phyloP scores from a whole-genome alignment of 1,140 invertebrate genomes.

The Hyphantria cunea region DNA sequence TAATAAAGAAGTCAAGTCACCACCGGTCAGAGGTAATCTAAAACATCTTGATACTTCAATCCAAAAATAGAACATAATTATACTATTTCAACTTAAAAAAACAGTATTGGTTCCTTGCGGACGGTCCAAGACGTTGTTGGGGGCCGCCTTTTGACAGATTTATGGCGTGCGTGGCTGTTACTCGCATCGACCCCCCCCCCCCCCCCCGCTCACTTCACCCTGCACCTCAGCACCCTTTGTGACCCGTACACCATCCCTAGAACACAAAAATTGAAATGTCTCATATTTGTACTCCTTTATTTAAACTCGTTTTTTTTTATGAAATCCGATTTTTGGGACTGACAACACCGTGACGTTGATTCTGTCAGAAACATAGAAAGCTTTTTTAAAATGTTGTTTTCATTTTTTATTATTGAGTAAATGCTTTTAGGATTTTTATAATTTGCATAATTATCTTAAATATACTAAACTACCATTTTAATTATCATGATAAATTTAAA shows the following conservation, averaged over 20 bases:
- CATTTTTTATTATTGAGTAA: too few relatives aligned
- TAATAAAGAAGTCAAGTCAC: constrained; percentile 14
- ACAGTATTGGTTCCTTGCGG: constrained; percentile 34
- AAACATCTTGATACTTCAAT: constrained; percentile 19
- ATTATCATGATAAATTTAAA: too few relatives aligned
- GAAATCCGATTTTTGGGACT: too few relatives aligned
- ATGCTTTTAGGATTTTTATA: too few relatives aligned
- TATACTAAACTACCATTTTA: too few relatives aligned
- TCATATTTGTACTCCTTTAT: constrained; percentile 33
- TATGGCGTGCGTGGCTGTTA: constrained; percentile 59
- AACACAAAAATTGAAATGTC: constrained; percentile 48
- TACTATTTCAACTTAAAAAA: constrained; percentile 32
- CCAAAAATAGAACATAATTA: constrained; percentile 16
- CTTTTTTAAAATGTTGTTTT: too few relatives aligned
- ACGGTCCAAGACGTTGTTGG: constrained; percentile 51
- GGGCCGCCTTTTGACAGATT: constrained; percentile 62
- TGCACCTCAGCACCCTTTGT: constrained; percentile 10
- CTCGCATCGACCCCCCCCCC: constrained; percentile 37
- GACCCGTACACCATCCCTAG: constrained; percentile 29
- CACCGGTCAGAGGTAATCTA: constrained; percentile 2
- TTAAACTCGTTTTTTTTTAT: not conserved
- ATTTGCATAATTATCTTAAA: too few relatives aligned
- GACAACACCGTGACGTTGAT: too few relatives aligned
- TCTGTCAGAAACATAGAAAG: too few relatives aligned
- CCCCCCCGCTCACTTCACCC: constrained; percentile 21